Evolutionary conservation across 2,797 vertebrate genomes (phyloP).

Genomic region (Acanthurus leucopareius): DNA sequence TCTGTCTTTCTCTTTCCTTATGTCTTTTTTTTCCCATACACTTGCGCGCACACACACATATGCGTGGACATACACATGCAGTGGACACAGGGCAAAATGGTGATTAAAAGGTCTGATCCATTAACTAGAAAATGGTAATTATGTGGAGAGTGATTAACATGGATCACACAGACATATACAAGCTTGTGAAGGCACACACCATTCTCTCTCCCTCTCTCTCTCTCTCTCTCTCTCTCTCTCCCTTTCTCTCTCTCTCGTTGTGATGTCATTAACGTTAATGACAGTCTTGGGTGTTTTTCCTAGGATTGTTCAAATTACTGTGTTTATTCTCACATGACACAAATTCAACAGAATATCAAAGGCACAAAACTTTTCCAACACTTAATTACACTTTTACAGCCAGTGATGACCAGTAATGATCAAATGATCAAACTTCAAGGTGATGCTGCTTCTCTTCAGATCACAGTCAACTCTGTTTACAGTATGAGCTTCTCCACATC

Average conservation of each 20-base stretch:
- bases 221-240: background rate
- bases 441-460: conserved; percentile 3
- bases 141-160: conserved; percentile 65
- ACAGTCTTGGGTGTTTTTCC: background rate
- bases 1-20: background rate
- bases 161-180: conserved; percentile 25
- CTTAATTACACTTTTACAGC: too few species aligned
- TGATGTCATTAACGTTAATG: background rate
- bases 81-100: conserved; percentile 56
- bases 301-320: background rate
- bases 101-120: conserved; percentile 77
- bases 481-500: conserved; percentile 1
- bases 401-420: background rate
- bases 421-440: background rate
- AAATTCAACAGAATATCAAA: conserved; percentile 2
- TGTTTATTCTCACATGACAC: background rate
- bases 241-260: background rate
- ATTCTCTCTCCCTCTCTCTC: background rate
- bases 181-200: background rate
- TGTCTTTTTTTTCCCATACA: background rate
- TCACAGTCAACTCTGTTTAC: background rate
- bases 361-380: background rate
- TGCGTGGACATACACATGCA: conserved; percentile 13
- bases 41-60: conserved; percentile 5
- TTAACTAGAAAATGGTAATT: conserved; percentile 76